Conservation (phyloP, 1,140 invertebrate genomes). For the Macrosteles quadrilineatus region DNA sequence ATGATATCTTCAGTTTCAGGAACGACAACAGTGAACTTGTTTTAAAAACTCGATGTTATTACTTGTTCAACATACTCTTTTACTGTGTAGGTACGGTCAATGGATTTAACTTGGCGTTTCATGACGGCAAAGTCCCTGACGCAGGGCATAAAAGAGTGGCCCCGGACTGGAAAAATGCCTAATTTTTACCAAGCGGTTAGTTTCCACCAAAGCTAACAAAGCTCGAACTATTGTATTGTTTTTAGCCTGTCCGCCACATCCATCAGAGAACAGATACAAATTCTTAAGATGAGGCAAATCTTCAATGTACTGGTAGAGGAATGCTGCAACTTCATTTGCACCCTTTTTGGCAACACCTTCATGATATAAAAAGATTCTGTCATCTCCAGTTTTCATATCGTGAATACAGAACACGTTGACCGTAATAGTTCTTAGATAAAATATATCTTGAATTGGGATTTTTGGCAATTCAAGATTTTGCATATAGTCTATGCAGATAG, state of each 20-base stretch:
- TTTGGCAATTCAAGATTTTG: constrained; percentile 43
- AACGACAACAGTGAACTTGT: background rate
- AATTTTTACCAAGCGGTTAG: constrained; percentile 35
- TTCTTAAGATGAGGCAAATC: background rate
- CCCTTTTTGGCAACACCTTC: constrained; percentile 29
- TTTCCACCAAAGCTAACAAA: constrained; percentile 25
- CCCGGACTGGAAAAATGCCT: constrained; percentile 41
- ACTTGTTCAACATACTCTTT: constrained; percentile 6
- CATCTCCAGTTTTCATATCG: constrained; percentile 34
- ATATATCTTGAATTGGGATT: constrained; percentile 33
- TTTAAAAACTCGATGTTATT: background rate
- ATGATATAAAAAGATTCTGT: constrained; percentile 33
- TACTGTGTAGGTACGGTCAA: constrained; percentile 10
- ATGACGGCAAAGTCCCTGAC: constrained; percentile 44
- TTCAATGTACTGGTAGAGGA: constrained; percentile 17
- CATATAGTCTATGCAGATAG: constrained; percentile 47
- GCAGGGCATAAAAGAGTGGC: constrained; percentile 43
- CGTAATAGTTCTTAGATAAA: constrained; percentile 30
- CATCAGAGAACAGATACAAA: constrained; percentile 35
- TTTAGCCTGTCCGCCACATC: constrained; percentile 37
- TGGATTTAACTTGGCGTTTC: constrained; percentile 31
- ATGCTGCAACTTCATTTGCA: constrained; percentile 25
- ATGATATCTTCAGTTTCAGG: constrained; percentile 9
- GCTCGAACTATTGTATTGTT: constrained; percentile 31
- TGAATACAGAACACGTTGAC: constrained; percentile 26